Evolutionary conservation across 2,797 vertebrate genomes (phyloP).

Genomic region (Argentina silus): DNA sequence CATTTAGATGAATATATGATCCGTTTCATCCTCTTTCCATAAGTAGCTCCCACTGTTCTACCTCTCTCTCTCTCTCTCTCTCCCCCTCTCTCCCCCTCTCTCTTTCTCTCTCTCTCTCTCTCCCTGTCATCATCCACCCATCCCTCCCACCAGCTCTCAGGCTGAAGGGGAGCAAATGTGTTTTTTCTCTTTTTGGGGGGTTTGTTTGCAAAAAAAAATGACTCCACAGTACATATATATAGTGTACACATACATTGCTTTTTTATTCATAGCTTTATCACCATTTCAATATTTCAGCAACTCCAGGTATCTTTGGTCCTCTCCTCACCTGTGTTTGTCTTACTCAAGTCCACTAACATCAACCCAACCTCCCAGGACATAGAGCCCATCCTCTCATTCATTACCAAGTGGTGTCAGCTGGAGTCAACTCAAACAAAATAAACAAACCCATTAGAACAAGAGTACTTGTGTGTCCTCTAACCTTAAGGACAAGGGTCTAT

Average conservation of each 20-base stretch:
- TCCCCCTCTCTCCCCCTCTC: slow-evolving; percentile 7
- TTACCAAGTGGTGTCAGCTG: too few species aligned
- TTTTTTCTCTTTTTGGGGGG: too few species aligned
- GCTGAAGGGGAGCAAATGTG: neutral
- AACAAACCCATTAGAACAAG: neutral
- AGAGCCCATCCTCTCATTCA: too few species aligned
- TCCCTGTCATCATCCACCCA: neutral
- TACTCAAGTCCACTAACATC: too few species aligned
- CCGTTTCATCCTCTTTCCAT: slow-evolving; percentile 46
- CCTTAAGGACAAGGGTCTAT: slow-evolving; percentile 20
- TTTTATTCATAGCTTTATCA: neutral
- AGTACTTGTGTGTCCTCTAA: neutral
- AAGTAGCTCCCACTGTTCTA: slow-evolving; percentile 32
- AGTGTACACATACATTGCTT: neutral
- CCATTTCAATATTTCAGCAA: neutral
- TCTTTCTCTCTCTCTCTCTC: slow-evolving; percentile 31
- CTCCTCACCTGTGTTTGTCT: too few species aligned
- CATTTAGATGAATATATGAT: slow-evolving; percentile 47
- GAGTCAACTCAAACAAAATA: too few species aligned
- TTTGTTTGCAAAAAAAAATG: neutral
- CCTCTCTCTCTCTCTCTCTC: slow-evolving; percentile 7
- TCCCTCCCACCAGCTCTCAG: neutral
- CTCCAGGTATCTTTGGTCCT: too few species aligned
- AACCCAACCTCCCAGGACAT: too few species aligned
- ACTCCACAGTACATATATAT: neutral